phyloP scores from a whole-genome alignment of 2,797 vertebrate genomes.

The Spinus pinus region DNA sequence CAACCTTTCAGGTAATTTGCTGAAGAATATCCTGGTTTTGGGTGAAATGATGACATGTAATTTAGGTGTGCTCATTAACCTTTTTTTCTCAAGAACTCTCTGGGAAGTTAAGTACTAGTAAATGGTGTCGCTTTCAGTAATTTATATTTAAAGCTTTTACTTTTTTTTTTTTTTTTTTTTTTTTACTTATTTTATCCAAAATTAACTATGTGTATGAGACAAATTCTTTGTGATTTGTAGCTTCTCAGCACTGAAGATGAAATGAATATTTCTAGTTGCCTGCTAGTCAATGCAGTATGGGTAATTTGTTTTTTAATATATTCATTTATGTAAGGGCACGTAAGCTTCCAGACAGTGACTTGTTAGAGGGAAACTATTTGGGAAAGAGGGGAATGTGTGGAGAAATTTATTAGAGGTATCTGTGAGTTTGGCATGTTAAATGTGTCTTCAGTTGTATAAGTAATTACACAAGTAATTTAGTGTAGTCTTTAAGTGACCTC shows the following conservation, averaged over 20 bases:
- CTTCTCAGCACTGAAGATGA: background rate
- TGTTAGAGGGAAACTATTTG: background rate
- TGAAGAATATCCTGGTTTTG: background rate
- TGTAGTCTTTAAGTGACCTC: slow-evolving; percentile 24
- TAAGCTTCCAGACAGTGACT: slow-evolving; percentile 3
- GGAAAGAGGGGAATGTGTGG: background rate
- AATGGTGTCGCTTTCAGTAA: background rate
- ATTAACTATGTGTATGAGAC: background rate
- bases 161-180: background rate
- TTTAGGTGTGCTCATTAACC: background rate
- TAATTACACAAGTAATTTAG: slow-evolving; percentile 49
- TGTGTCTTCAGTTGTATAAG: slow-evolving; percentile 18
- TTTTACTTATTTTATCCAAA: background rate
- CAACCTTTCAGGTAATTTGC: background rate
- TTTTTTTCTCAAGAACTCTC: background rate
- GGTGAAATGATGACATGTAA: background rate
- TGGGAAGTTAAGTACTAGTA: background rate
- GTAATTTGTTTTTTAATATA: background rate
- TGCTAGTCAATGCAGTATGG: background rate
- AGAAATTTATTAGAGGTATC: background rate
- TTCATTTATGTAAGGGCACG: background rate
- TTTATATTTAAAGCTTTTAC: background rate
- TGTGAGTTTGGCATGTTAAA: slow-evolving; percentile 1
- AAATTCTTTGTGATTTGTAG: background rate
- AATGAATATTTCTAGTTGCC: background rate